These are phyloP conservation scores for Epistrophella euchroma DNA, from an alignment of 2,888 invertebrate genomes.

Conservation along the genomic window DNA sequence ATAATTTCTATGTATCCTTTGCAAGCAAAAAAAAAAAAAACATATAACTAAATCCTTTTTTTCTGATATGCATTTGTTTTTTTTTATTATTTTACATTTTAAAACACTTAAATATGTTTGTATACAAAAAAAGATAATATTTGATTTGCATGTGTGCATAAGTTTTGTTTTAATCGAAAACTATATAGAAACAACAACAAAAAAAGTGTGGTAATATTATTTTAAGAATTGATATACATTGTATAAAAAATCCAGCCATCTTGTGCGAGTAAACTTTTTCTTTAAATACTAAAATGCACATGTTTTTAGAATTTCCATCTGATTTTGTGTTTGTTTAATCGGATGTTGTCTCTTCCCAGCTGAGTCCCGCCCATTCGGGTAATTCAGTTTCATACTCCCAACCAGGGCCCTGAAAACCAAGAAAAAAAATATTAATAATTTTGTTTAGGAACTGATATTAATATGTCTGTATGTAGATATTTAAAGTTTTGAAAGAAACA, in stretches of 20 bases:
- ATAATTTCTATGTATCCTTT: neutral
- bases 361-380: constrained; percentile 95
- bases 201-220: constrained; percentile 38
- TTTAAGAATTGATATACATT: constrained; percentile 57
- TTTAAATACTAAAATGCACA: constrained; percentile 75
- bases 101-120: constrained; percentile 13
- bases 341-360: constrained; percentile 90
- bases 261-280: constrained; percentile 68
- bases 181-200: constrained; percentile 7
- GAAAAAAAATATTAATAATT: neutral
- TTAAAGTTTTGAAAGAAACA: neutral
- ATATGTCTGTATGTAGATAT: too few relatives aligned
- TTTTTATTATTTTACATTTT: constrained; percentile 25
- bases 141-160: constrained; percentile 32
- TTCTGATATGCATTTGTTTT: constrained; percentile 57
- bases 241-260: constrained; percentile 66
- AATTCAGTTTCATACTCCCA: constrained; percentile 97
- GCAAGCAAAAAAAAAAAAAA: constrained; percentile 2
- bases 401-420: constrained; percentile 90
- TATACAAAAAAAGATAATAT: constrained; percentile 19
- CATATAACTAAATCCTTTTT: constrained; percentile 12
- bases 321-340: constrained; percentile 50
- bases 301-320: constrained; percentile 62
- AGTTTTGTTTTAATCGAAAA: neutral
- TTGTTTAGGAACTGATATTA: neutral